Evolutionary conservation across 1,140 invertebrate species (phyloP).

Genomic region (Whitmania pigra): DNA sequence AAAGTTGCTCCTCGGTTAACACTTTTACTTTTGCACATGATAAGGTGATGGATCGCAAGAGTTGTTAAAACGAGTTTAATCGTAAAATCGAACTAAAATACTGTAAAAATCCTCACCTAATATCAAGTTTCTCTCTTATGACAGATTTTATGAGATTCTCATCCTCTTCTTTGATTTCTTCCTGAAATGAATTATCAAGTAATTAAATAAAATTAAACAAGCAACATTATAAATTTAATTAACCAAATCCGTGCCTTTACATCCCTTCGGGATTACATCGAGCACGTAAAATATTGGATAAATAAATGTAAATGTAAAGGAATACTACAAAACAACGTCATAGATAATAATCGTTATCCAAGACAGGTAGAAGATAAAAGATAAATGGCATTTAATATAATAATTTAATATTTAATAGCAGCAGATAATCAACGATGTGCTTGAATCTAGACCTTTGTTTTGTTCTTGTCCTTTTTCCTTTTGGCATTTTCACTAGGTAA

Average conservation of each 20-base stretch:
- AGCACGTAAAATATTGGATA: no score
- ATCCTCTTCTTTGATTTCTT: slow-evolving; percentile 62
- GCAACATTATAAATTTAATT: no score
- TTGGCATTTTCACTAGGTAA: slow-evolving; percentile 34
- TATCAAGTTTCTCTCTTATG: slow-evolving; percentile 78
- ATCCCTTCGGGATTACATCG: no score
- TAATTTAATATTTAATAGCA: no score
- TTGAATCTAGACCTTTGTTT: slow-evolving; percentile 31
- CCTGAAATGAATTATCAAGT: slow-evolving; percentile 39
- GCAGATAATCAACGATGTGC: background rate
- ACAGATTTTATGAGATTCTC: slow-evolving; percentile 65
- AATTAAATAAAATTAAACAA: background rate
- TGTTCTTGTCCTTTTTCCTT: slow-evolving; percentile 39
- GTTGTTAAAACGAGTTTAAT: background rate
- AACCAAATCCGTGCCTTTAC: no score
- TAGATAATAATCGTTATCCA: background rate
- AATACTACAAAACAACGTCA: background rate
- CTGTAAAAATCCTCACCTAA: slow-evolving; percentile 43
- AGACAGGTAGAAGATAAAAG: background rate
- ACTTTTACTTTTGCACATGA: background rate
- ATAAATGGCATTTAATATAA: background rate
- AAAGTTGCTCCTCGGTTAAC: background rate
- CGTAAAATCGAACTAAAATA: background rate
- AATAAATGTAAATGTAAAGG: no score
- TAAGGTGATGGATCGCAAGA: no score